A percentile compares a stretch with the other conserved stretches of the same genome.
Evolutionary conservation across 2,888 invertebrate genomes (phyloP).

Genomic region (Plebejus argus): DNA sequence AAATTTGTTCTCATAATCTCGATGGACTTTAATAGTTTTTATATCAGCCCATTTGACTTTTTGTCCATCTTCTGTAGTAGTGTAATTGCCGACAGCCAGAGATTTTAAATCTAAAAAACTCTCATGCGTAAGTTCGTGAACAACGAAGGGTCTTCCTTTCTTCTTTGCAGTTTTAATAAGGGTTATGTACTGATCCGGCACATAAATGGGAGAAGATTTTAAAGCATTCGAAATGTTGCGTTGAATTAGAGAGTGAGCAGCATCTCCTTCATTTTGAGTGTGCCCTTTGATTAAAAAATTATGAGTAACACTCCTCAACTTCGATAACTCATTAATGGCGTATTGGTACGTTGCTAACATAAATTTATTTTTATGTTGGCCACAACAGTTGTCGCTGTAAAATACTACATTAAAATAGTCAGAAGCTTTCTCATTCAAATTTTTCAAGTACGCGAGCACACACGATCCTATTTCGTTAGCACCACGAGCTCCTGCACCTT

Average conservation of each 20-base stretch:
- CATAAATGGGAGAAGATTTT: conserved; percentile 46
- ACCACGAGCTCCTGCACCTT: conserved; percentile 34
- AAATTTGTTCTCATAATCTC: not conserved
- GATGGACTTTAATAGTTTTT: too few species aligned
- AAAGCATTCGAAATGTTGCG: conserved; percentile 41
- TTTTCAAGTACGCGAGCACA: conserved; percentile 34
- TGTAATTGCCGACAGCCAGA: conserved; percentile 35
- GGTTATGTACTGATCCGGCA: conserved; percentile 47
- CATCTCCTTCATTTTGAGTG: conserved; percentile 48
- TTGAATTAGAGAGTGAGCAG: conserved; percentile 44
- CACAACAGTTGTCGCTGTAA: conserved; percentile 37
- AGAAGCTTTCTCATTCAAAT: conserved; percentile 32
- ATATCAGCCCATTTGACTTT: conserved; percentile 37
- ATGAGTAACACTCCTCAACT: conserved; percentile 42
- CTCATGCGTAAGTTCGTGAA: conserved; percentile 37
- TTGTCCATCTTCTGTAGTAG: conserved; percentile 34
- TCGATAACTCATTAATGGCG: conserved; percentile 32
- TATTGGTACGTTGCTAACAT: conserved; percentile 36
- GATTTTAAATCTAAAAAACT: conserved; percentile 37
- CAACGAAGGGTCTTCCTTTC: conserved; percentile 34
- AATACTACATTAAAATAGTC: conserved; percentile 34
- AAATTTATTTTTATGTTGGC: conserved; percentile 38
- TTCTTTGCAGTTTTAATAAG: conserved; percentile 42
- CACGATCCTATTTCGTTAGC: conserved; percentile 39
- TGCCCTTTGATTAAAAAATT: conserved; percentile 48